These are phyloP conservation scores for Palloptera scutellata DNA, from an alignment of 2,888 invertebrate species.

Conservation along the genomic window DNA sequence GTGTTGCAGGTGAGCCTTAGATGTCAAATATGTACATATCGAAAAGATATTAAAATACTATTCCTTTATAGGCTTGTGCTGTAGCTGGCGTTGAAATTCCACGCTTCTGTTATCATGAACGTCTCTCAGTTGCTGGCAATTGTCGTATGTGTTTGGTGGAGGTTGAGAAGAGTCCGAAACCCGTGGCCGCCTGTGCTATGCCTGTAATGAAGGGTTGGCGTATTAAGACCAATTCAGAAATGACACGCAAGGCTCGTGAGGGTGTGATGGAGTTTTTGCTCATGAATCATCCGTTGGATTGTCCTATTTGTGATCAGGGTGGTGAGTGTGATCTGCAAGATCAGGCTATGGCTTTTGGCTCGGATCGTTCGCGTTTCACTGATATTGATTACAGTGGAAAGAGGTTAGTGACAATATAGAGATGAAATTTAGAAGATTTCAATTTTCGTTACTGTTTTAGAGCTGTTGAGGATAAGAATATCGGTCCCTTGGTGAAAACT, in stretches of 20 bases:
- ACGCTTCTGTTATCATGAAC: constrained; percentile 98
- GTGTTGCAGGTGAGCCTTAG: constrained; percentile 81
- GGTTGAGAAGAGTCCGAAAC: constrained; percentile 97
- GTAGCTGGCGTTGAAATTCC: constrained; percentile 97
- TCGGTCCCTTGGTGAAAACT: constrained; percentile 97
- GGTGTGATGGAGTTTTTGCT: constrained; percentile 99
- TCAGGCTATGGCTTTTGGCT: constrained; percentile 99
- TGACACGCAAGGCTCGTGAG: constrained; percentile 79
- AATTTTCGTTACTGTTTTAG: constrained; percentile 63
- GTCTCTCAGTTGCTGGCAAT: constrained; percentile 97
- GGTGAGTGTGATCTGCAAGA: constrained; percentile 95
- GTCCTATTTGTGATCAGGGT: constrained; percentile 99
- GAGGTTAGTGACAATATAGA: constrained; percentile 66
- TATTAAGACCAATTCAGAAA: constrained; percentile 95
- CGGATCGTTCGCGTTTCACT: constrained; percentile 89
- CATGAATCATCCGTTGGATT: constrained; percentile 98
- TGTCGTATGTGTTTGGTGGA: constrained; percentile 99
- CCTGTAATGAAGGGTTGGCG: constrained; percentile 99
- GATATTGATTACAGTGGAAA: constrained; percentile 93
- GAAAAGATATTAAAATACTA: constrained; percentile 23
- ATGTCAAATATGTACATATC: constrained; percentile 1
- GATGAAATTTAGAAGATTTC: neutral
- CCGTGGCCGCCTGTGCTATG: constrained; percentile 99
- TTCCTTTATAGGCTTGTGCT: constrained; percentile 81
- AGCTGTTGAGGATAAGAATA: constrained; percentile 98